Percentiles rank a stretch among this genome's conserved stretches.
These are phyloP conservation scores for Drosophila ananassae DNA, from an alignment of 1,140 invertebrate genomes.

Conservation along the genomic window DNA sequence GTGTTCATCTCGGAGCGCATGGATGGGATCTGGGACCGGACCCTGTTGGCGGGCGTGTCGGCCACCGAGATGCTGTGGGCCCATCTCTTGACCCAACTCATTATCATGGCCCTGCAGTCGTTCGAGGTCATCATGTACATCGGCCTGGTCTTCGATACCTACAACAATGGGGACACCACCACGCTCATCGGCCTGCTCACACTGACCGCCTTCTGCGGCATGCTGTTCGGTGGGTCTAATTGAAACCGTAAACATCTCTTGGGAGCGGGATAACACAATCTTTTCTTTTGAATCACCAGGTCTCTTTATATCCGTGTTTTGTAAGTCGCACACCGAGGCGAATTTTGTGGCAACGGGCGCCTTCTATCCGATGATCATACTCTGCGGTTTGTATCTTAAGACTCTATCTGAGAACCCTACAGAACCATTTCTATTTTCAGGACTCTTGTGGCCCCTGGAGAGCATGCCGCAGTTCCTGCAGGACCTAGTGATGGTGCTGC, in stretches of 20 bases:
- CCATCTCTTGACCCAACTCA: slow-evolving; percentile 90
- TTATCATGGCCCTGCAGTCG: slow-evolving; percentile 90
- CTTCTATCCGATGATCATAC: slow-evolving; percentile 93
- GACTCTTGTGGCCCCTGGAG: slow-evolving; percentile 96
- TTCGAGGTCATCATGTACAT: slow-evolving; percentile 86
- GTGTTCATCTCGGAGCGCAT: slow-evolving; percentile 92
- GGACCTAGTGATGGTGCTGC: slow-evolving; percentile 86
- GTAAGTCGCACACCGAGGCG: slow-evolving; percentile 90
- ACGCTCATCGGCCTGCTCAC: slow-evolving; percentile 86
- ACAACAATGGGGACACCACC: slow-evolving; percentile 86
- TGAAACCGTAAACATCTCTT: neutral
- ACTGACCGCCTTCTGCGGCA: slow-evolving; percentile 88
- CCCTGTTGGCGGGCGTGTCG: slow-evolving; percentile 89
- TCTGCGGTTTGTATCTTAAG: slow-evolving; percentile 88
- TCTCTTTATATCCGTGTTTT: slow-evolving; percentile 92
- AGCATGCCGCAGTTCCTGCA: slow-evolving; percentile 87
- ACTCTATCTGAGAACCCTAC: neutral
- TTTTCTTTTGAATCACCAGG: slow-evolving; percentile 26
- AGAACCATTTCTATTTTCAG: slow-evolving; percentile 84
- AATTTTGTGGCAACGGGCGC: slow-evolving; percentile 93
- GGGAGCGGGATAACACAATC: neutral
- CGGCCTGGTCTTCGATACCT: slow-evolving; percentile 87
- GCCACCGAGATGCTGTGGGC: slow-evolving; percentile 89
- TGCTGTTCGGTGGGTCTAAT: slow-evolving; percentile 87
- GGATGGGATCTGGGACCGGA: slow-evolving; percentile 86